These are phyloP conservation scores for Tretioscincus oriximinensis DNA, from an alignment of 2,113 vertebrate species.

Conservation along the genomic window DNA sequence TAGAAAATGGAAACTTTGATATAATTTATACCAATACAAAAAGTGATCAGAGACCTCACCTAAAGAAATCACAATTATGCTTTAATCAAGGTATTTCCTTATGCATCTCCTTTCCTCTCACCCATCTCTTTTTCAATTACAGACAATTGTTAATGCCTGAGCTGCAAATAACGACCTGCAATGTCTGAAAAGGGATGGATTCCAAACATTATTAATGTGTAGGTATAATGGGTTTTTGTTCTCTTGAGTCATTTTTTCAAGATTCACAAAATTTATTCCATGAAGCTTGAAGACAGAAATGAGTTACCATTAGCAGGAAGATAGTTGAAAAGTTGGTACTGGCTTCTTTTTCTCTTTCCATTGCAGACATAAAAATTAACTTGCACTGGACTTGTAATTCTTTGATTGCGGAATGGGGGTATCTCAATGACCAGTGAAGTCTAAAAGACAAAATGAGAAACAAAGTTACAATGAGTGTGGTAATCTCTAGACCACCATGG, in stretches of 20 bases:
- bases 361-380: slow-evolving; percentile 99
- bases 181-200: no score
- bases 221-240: not conserved
- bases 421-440: slow-evolving; percentile 88
- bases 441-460: slow-evolving; percentile 62
- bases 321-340: slow-evolving; percentile 95
- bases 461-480: not conserved
- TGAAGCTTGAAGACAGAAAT: slow-evolving; percentile 45
- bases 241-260: not conserved
- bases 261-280: slow-evolving; percentile 27
- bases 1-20: not conserved
- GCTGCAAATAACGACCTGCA: not conserved
- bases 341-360: slow-evolving; percentile 96
- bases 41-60: not conserved
- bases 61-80: slow-evolving; percentile 14
- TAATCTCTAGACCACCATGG: no score
- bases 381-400: slow-evolving; percentile 88
- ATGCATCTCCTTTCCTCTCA: not conserved
- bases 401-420: slow-evolving; percentile 93
- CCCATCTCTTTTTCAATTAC: not conserved
- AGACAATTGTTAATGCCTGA: not conserved
- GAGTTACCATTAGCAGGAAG: slow-evolving; percentile 91
- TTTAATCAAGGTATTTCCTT: not conserved
- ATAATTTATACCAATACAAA: slow-evolving; percentile 14
- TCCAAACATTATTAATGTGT: no score